A percentile compares a stretch with the other conserved stretches of the same genome.
phyloP scores from a whole-genome alignment of 1,140 invertebrate genomes.

The Leptopilina clavipes region DNA sequence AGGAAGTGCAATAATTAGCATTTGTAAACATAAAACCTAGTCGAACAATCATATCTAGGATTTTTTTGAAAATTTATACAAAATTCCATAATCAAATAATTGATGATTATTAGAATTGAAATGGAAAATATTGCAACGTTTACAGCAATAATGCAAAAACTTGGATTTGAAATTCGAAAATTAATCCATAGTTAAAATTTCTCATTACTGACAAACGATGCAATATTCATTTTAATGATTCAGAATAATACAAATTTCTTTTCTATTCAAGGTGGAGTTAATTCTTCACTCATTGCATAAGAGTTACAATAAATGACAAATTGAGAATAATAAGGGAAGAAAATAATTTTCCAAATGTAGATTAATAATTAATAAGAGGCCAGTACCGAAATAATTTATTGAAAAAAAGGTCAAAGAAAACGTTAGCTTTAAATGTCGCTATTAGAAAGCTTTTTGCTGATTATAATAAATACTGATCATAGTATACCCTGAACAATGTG shows the following conservation, averaged over 20 bases:
- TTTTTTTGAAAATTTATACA: slow-evolving; percentile 8
- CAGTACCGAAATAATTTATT: slow-evolving; percentile 7
- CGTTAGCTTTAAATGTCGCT: slow-evolving; percentile 19
- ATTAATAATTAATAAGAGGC: neutral
- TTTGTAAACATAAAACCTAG: slow-evolving; percentile 14
- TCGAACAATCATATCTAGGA: neutral
- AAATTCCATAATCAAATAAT: neutral
- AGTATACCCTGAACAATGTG: slow-evolving; percentile 14
- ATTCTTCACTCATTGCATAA: too few relatives aligned
- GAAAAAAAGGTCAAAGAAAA: neutral
- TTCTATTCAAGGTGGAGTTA: too few relatives aligned
- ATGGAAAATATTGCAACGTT: neutral
- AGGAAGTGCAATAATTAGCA: slow-evolving; percentile 7
- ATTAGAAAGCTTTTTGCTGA: slow-evolving; percentile 23
- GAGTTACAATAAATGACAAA: neutral
- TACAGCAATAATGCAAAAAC: too few relatives aligned
- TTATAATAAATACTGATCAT: neutral
- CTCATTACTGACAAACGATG: too few relatives aligned
- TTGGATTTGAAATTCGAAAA: too few relatives aligned
- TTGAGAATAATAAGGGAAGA: neutral
- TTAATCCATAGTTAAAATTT: too few relatives aligned
- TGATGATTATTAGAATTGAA: neutral
- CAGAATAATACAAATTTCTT: too few relatives aligned
- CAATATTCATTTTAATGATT: too few relatives aligned
- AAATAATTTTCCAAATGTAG: neutral